A percentile compares a stretch with the other conserved stretches of the same genome.
Evolutionary conservation across 2,113 vertebrate species (phyloP).

Genomic region (Corythornis vintsioides): DNA sequence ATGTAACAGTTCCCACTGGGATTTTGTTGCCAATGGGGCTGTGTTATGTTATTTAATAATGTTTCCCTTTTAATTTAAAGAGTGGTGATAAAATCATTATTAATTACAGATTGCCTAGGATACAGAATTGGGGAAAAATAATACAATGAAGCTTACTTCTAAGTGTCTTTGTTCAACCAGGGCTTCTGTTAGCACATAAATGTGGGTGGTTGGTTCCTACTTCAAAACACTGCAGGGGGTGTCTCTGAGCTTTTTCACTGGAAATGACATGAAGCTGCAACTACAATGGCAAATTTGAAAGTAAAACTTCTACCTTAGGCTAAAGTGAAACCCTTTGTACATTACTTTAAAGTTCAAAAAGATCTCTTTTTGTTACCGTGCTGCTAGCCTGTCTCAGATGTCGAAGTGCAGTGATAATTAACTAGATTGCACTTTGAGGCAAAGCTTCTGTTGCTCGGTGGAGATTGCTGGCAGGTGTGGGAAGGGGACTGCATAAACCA

Average conservation of each 20-base stretch:
- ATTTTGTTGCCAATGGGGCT: background rate
- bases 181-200: conserved; percentile 55
- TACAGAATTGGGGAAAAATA: background rate
- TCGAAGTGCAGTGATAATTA: conserved; percentile 46
- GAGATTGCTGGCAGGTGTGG: background rate
- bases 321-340: conserved; percentile 61
- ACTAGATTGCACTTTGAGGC: conserved; percentile 15
- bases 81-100: background rate
- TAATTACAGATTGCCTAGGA: background rate
- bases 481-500: background rate
- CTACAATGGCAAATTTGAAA: conserved; percentile 50
- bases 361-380: background rate
- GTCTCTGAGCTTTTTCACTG: background rate
- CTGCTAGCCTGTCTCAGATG: background rate
- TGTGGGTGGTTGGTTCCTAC: conserved; percentile 26
- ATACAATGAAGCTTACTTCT: background rate
- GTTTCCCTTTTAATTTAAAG: background rate
- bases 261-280: background rate
- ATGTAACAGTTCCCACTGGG: background rate
- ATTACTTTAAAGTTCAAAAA: conserved; percentile 35
- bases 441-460: background rate
- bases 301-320: conserved; percentile 36
- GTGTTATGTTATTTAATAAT: background rate
- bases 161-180: conserved; percentile 21
- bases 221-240: conserved; percentile 27